Conservation (phyloP, 2,113 vertebrate genomes). For the Gobius niger region DNA sequence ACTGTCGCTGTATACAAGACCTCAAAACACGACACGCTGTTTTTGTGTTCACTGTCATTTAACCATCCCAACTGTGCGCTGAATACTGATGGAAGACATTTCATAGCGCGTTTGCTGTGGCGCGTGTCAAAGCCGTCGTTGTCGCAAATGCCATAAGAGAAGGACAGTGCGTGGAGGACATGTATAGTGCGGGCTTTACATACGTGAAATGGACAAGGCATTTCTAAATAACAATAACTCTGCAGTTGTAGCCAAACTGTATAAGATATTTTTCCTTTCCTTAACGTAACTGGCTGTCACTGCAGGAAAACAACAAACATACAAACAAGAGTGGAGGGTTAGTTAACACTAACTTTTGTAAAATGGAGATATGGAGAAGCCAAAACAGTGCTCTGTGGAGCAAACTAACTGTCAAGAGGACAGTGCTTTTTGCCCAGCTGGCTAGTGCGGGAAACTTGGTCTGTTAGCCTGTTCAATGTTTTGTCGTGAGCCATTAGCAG, state of each 20-base stretch:
- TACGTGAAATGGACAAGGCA: slow-evolving; percentile 44
- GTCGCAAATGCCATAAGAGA: slow-evolving; percentile 33
- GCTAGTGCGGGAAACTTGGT: no score
- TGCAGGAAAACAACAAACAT: no score
- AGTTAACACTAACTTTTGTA: no score
- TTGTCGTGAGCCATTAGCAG: no score
- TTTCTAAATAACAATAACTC: slow-evolving; percentile 48
- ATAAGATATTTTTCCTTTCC: neutral
- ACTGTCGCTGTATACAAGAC: slow-evolving; percentile 30
- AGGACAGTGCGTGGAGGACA: slow-evolving; percentile 59
- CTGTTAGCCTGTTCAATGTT: no score
- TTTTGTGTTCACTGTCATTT: slow-evolving; percentile 66
- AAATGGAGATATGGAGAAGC: no score
- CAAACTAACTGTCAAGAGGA: no score
- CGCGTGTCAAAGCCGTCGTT: slow-evolving; percentile 52
- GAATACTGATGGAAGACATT: slow-evolving; percentile 60
- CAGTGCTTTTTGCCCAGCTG: no score
- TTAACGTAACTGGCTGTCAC: no score
- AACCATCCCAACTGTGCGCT: slow-evolving; percentile 56
- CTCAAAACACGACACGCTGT: slow-evolving; percentile 59
- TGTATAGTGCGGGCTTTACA: slow-evolving; percentile 36
- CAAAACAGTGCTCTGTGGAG: no score
- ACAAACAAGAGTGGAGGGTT: no score
- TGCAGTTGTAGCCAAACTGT: slow-evolving; percentile 36
- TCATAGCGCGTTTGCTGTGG: slow-evolving; percentile 55